Conservation (phyloP, 2,113 vertebrate species). For the Bambusicola thoracicus region DNA sequence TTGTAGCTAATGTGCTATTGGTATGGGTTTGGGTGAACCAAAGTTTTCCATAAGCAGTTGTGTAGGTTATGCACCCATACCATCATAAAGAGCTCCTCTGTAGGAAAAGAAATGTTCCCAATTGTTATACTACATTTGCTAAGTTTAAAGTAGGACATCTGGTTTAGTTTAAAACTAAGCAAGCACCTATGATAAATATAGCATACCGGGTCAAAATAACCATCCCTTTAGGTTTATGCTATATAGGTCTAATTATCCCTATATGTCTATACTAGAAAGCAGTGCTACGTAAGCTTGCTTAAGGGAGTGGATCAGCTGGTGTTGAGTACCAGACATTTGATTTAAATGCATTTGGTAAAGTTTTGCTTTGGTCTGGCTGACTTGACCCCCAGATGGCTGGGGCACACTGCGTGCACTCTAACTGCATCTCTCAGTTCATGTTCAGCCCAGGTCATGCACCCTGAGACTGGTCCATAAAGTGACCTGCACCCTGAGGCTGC, state of each 20-base stretch:
- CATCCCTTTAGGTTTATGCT: neutral
- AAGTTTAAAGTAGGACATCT: neutral
- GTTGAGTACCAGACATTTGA: neutral
- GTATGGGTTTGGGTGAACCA: neutral
- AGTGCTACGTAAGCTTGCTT: rapidly evolving
- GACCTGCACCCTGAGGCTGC: rapidly evolving
- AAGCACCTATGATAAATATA: neutral
- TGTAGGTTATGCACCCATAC: neutral
- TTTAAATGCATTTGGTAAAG: neutral
- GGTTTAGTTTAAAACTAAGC: neutral
- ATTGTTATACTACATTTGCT: neutral
- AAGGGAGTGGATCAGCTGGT: neutral
- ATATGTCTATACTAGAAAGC: neutral
- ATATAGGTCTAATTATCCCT: too few relatives aligned
- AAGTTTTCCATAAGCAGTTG: neutral
- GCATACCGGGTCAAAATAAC: neutral
- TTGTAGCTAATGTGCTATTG: neutral
- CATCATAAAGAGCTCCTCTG: neutral
- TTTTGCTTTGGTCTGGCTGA: neutral
- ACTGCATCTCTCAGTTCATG: neutral
- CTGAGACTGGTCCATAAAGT: rapidly evolving
- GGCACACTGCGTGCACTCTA: too few relatives aligned
- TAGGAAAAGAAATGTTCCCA: neutral
- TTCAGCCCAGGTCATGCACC: neutral
- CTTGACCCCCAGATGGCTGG: neutral